Evolutionary conservation across 1,140 invertebrate species (phyloP).

Genomic region (Adoxophyes honmai): DNA sequence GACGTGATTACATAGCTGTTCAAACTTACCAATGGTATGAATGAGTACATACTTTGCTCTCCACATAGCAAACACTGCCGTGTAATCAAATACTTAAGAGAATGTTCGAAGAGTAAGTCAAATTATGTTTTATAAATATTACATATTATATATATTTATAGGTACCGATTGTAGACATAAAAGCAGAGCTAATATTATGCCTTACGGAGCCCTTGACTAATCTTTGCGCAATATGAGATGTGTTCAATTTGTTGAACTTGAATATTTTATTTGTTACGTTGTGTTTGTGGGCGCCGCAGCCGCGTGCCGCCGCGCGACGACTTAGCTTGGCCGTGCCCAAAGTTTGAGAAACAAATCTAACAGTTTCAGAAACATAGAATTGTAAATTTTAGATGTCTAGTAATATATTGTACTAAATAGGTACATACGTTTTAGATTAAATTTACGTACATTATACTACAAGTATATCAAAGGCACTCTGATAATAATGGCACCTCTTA

Average conservation of each 20-base stretch:
- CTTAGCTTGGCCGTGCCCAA: neutral
- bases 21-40: neutral
- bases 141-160: too few relatives aligned
- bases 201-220: neutral
- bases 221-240: neutral
- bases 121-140: too few relatives aligned
- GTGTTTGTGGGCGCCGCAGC: neutral
- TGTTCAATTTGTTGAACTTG: neutral
- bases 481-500: slow-evolving; percentile 36
- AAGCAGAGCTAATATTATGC: neutral
- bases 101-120: too few relatives aligned
- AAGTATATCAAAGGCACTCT: slow-evolving; percentile 24
- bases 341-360: neutral
- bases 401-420: slow-evolving; percentile 13
- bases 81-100: slow-evolving; percentile 2
- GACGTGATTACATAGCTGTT: neutral
- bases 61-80: neutral
- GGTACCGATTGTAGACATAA: neutral
- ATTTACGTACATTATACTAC: slow-evolving; percentile 4
- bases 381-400: slow-evolving; percentile 12
- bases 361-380: neutral
- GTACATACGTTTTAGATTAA: slow-evolving; percentile 11
- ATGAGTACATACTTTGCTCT: too few relatives aligned
- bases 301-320: neutral
- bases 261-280: neutral